Evolutionary conservation across 2,888 invertebrate species (phyloP).

Genomic region (Melitaea athalia): DNA sequence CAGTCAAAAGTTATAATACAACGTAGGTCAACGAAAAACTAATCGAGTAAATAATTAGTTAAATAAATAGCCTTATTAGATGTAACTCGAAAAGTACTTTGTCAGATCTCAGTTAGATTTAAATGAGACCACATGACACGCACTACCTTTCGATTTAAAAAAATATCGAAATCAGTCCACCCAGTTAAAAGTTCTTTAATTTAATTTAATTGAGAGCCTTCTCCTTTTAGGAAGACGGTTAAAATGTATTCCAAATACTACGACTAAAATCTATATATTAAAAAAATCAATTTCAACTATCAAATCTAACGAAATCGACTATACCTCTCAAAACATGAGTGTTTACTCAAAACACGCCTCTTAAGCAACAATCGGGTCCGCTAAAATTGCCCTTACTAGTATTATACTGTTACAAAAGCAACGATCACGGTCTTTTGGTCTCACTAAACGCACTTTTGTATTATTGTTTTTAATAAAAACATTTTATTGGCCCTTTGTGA

Average conservation of each 20-base stretch:
- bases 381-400: constrained; percentile 56
- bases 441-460: constrained; percentile 52
- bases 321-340: constrained; percentile 59
- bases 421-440: constrained; percentile 59
- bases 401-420: constrained; percentile 47
- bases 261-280: background rate
- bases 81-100: too few relatives aligned
- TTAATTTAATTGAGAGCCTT: too few relatives aligned
- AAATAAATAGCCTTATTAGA: too few relatives aligned
- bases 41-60: too few relatives aligned
- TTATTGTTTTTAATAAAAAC: constrained; percentile 71
- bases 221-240: background rate
- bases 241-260: background rate
- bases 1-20: too few relatives aligned
- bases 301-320: constrained; percentile 51
- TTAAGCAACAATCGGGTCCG: constrained; percentile 61
- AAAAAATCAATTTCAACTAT: constrained; percentile 46
- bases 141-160: too few relatives aligned
- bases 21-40: too few relatives aligned
- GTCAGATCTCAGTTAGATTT: too few relatives aligned
- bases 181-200: too few relatives aligned
- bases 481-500: constrained; percentile 56
- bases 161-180: too few relatives aligned
- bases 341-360: constrained; percentile 77
- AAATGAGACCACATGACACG: too few relatives aligned